These are phyloP conservation scores for Bedellia somnulentella DNA, from an alignment of 2,888 invertebrate genomes.

Conservation along the genomic window DNA sequence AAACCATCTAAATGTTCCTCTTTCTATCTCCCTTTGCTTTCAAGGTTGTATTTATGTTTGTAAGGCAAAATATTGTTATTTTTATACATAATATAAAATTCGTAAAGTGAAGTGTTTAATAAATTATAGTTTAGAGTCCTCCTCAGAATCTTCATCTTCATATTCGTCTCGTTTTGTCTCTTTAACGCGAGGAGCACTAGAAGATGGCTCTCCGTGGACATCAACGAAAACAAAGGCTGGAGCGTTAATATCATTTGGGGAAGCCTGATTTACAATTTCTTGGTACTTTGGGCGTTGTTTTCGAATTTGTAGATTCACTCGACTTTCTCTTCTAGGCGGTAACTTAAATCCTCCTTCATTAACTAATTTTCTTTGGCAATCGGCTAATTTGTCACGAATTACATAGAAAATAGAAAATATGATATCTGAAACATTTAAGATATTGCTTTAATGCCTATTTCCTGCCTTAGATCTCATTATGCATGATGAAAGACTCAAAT, in stretches of 20 bases:
- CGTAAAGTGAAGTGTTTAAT: no score
- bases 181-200: background rate
- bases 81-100: no score
- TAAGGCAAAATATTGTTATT: no score
- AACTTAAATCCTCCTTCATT: slow-evolving; percentile 39
- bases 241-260: slow-evolving; percentile 27
- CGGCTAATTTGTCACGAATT: slow-evolving; percentile 53
- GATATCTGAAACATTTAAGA: no score
- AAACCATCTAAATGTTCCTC: no score
- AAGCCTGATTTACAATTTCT: slow-evolving; percentile 29
- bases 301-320: slow-evolving; percentile 18
- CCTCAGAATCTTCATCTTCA: slow-evolving; percentile 14
- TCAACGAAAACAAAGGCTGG: slow-evolving; percentile 40
- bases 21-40: no score
- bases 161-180: slow-evolving; percentile 19
- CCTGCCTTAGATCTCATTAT: no score
- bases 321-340: slow-evolving; percentile 32
- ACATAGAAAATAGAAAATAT: no score
- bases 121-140: slow-evolving; percentile 48
- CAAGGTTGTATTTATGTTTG: no score
- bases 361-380: slow-evolving; percentile 41
- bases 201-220: slow-evolving; percentile 24
- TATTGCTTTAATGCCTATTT: no score
- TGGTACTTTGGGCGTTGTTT: slow-evolving; percentile 32
- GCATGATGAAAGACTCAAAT: no score